Percentiles rank a stretch among this genome's conserved stretches.
phyloP scores from a whole-genome alignment of 30 jellyfish, hydroid and myxozoan species.

The Cassiopea andromeda region DNA sequence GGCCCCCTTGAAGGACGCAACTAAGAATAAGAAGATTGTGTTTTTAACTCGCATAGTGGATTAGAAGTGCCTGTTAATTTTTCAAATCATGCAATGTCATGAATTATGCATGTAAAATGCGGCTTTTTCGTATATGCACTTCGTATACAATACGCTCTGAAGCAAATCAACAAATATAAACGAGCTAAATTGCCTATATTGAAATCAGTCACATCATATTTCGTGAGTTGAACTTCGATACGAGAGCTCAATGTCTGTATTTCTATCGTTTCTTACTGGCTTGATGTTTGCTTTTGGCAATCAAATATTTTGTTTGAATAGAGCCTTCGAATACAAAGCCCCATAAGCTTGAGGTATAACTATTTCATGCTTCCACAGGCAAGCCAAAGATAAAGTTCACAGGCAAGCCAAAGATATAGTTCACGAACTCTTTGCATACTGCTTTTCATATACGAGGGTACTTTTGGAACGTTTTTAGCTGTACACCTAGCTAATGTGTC shows the following conservation, averaged over 20 bases:
- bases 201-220: constrained; percentile 10
- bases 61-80: not conserved
- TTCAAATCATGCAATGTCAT: not conserved
- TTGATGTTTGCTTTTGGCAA: not conserved
- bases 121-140: too few species aligned
- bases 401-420: too few species aligned
- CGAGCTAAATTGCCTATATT: not conserved
- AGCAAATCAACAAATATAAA: not conserved
- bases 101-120: not conserved
- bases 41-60: not conserved
- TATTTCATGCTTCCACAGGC: too few species aligned
- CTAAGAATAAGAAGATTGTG: too few species aligned
- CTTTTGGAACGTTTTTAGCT: too few species aligned
- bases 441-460: too few species aligned
- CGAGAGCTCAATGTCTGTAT: not conserved
- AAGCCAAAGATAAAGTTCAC: too few species aligned
- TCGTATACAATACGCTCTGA: not conserved
- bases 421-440: too few species aligned
- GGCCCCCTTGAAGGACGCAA: too few species aligned
- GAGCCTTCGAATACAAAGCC: not conserved
- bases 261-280: not conserved
- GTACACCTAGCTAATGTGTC: too few species aligned
- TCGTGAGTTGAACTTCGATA: not conserved
- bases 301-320: not conserved
- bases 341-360: not conserved